These are phyloP conservation scores for Chrysolina oricalcia DNA, from an alignment of 2,888 invertebrate species.

Conservation along the genomic window DNA sequence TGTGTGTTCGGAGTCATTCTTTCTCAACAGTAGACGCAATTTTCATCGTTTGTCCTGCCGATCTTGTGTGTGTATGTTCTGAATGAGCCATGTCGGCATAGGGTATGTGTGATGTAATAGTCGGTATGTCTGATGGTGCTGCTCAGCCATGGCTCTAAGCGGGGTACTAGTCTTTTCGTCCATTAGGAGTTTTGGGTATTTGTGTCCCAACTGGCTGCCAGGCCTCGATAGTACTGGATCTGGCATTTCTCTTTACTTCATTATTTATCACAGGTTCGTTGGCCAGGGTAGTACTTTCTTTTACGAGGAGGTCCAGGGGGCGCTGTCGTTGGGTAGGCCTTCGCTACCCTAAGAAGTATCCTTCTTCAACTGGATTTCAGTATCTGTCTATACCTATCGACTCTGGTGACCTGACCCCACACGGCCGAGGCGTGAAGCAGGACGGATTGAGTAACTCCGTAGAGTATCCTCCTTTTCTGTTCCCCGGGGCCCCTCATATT, in stretches of 20 bases:
- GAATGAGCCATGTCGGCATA: constrained; percentile 23
- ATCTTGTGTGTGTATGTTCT: too few species aligned
- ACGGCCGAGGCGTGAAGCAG: not conserved
- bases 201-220: constrained; percentile 24
- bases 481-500: not conserved
- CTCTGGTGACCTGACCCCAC: not conserved
- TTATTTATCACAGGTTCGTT: not conserved
- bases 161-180: constrained; percentile 16
- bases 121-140: not conserved
- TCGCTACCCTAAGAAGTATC: too few species aligned
- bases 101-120: constrained; percentile 13
- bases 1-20: too few species aligned
- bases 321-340: too few species aligned
- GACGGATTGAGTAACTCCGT: not conserved
- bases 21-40: not conserved
- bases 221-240: not conserved
- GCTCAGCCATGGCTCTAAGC: not conserved
- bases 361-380: too few species aligned
- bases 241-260: not conserved
- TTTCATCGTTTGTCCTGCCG: not conserved
- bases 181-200: constrained; percentile 14
- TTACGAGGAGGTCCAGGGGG: too few species aligned
- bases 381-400: too few species aligned
- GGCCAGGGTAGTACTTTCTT: not conserved
- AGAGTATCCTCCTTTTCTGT: not conserved